Evolutionary conservation across 2,113 vertebrate species (phyloP).

Genomic region (Atrichornis clamosus): DNA sequence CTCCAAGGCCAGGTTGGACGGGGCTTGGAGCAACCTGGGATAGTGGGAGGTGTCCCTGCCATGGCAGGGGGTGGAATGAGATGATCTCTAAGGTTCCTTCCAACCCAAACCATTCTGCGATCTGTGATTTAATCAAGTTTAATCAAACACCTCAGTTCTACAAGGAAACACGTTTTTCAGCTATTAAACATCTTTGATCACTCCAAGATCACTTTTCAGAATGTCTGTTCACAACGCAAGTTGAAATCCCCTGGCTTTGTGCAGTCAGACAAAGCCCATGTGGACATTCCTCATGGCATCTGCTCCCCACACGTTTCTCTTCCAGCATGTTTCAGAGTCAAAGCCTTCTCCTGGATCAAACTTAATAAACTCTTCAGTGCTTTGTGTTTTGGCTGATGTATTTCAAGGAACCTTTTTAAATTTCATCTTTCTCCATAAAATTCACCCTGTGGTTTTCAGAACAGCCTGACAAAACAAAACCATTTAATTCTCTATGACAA

Average conservation of each 20-base stretch:
- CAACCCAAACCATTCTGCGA: background rate
- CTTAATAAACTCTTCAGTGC: background rate
- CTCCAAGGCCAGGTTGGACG: background rate
- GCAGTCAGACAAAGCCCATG: fast-evolving
- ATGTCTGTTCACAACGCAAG: too few relatives aligned
- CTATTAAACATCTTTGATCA: background rate
- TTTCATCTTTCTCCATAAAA: background rate
- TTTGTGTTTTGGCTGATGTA: background rate
- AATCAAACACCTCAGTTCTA: background rate
- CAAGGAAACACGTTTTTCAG: background rate
- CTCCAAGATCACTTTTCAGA: background rate
- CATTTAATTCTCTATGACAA: background rate
- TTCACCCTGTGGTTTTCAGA: background rate
- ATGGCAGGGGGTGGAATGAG: background rate
- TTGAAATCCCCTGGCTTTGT: background rate
- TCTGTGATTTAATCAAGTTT: background rate
- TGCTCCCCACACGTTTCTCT: background rate
- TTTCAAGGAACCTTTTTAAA: background rate
- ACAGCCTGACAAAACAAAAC: background rate
- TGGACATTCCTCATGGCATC: fast-evolving
- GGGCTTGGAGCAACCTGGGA: background rate
- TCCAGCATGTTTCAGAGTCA: background rate
- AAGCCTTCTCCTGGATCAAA: background rate
- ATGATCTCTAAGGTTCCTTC: fast-evolving
- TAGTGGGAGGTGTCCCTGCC: background rate